Percentiles rank a stretch among this genome's conserved stretches.
Evolutionary conservation across 2,797 vertebrate species (phyloP).

Genomic region (Spea hammondii): DNA sequence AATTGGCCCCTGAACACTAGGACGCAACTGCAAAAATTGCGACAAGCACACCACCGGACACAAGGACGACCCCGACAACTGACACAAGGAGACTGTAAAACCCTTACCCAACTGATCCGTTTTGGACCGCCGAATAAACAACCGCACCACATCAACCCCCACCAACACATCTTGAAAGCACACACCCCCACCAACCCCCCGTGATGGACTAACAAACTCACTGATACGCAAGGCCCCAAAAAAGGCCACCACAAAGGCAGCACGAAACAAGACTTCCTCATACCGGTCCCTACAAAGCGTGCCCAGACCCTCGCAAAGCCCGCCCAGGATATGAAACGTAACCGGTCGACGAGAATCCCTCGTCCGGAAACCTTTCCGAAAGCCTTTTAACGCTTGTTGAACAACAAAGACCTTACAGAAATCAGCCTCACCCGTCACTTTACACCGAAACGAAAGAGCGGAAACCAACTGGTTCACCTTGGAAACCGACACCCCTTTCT

Average conservation of each 20-base stretch:
- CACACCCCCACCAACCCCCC: neutral
- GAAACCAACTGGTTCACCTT: neutral
- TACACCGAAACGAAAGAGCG: neutral
- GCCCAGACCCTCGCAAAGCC: neutral
- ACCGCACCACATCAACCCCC: neutral
- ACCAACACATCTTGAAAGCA: neutral
- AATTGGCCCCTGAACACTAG: no score
- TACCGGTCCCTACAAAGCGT: neutral
- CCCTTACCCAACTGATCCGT: neutral
- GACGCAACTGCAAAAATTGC: no score
- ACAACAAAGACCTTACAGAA: neutral
- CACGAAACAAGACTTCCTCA: neutral
- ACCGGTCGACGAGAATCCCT: neutral
- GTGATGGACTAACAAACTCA: neutral
- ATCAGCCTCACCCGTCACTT: neutral
- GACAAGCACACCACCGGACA: neutral
- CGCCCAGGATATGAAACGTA: neutral
- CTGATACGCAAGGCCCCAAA: neutral
- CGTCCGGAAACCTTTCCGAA: neutral
- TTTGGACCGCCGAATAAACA: neutral
- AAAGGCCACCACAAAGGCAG: neutral
- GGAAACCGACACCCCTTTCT: neutral
- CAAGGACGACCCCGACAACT: neutral
- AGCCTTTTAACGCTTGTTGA: neutral
- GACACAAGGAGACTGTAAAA: neutral